Evolutionary conservation across 1,140 invertebrate species (phyloP), one percentile per base, ranked within the genome.

Genomic region (Leptoteleia sp.): DNA sequence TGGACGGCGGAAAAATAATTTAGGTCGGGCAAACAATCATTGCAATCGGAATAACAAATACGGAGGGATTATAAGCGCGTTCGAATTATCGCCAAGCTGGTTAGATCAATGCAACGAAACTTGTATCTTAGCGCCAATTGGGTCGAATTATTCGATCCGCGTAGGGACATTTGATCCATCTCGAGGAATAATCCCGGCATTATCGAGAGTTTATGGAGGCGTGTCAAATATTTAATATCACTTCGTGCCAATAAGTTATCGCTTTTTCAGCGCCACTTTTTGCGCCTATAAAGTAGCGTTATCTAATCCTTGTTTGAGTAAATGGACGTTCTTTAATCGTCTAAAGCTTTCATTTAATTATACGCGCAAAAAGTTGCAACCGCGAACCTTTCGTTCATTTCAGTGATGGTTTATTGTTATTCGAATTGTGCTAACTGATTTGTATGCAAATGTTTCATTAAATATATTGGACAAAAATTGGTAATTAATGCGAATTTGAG

Each of bases 101-200:
- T 13, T 12, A 42, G 50, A 61, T 76, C 42, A 35, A 31, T 12
- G 13, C 33, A 15, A 25, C 12, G 37, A 12, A 27, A n/a, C n/a
- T n/a, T n/a, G n/a, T n/a, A n/a, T n/a, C n/a, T n/a, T n/a, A n/a
- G n/a, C n/a, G n/a, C n/a, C n/a, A 68, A 77, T 77, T 59, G 22
- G 67, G 37, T 67, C 62, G 67, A 71, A 67, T 67, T 67, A 67
- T 78, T 62, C 65, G 75, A 77, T 71, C 57, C 16, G 16, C 40
- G 11, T 12, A 42, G 8, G 8, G 65, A 72, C 27, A 78, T 48
- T 61, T 9, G 75, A 77, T 77, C 55, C 61, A 27, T 50, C 52
- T 22, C 35, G 57, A 11, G 33, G 17, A 59, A 54, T 78, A 78
- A 78, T 67, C 61, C 54, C 29, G 15, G 61, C 31, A 52, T 62